Conservation (phyloP, 1,140 invertebrate genomes). For the Olivierus martensii region DNA sequence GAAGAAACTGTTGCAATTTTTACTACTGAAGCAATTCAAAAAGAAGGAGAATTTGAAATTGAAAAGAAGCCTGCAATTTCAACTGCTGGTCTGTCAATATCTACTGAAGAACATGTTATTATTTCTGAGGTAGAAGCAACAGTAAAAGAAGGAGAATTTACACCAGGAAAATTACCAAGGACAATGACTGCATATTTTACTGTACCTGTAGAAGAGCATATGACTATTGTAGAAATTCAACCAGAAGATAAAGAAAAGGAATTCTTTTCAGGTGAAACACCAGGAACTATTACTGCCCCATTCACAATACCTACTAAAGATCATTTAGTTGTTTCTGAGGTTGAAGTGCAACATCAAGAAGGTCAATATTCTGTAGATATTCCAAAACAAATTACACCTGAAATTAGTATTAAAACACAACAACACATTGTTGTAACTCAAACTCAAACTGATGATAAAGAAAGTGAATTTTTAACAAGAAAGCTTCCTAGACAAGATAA, state of each 20-base stretch:
- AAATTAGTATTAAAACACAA: constrained; percentile 10
- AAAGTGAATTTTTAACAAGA: constrained; percentile 5
- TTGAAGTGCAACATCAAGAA: constrained; percentile 12
- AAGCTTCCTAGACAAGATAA: neutral
- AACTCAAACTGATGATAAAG: constrained; percentile 10
- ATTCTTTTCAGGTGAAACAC: constrained; percentile 1
- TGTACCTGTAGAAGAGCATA: constrained; percentile 13
- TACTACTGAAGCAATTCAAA: constrained; percentile 1
- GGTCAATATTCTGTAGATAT: neutral
- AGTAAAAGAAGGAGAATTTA: constrained; percentile 15
- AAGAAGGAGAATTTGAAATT: constrained; percentile 2
- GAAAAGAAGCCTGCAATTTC: constrained; percentile 1
- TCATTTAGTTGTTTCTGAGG: constrained; percentile 12
- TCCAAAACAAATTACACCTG: constrained; percentile 8
- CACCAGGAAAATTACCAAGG: constrained; percentile 6
- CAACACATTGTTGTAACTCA: constrained; percentile 15
- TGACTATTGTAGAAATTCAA: constrained; percentile 15
- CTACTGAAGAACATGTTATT: constrained; percentile 17
- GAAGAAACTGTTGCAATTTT: constrained; percentile 12
- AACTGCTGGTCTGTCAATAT: constrained; percentile 4
- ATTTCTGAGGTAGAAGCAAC: constrained; percentile 17
- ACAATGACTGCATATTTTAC: constrained; percentile 14
- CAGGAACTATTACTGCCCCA: constrained; percentile 8
- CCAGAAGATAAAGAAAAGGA: constrained; percentile 11
- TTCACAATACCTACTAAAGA: constrained; percentile 12